Evolutionary conservation across 2,113 vertebrate genomes (phyloP).

Genomic region (Cygnus buccinator): DNA sequence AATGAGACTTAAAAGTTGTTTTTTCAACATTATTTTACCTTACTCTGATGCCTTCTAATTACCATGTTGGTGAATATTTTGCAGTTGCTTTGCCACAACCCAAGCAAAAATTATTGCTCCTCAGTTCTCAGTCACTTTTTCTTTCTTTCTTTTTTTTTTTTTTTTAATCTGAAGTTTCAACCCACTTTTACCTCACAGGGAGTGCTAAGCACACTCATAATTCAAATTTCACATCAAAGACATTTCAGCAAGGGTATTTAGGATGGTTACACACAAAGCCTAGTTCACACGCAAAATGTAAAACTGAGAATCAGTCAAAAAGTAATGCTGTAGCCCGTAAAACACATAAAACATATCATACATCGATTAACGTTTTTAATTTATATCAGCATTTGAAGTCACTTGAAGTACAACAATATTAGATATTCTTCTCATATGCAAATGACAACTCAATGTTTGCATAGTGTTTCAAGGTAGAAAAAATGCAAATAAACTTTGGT

Average conservation of each 20-base stretch:
- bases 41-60: not conserved
- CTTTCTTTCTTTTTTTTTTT: not conserved
- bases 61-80: not conserved
- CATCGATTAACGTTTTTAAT: not conserved
- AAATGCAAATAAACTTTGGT: conserved; percentile 68
- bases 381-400: conserved; percentile 38
- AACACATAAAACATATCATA: not conserved
- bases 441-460: conserved; percentile 55
- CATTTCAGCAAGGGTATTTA: not conserved
- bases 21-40: not conserved
- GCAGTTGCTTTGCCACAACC: not conserved
- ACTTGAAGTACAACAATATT: conserved; percentile 32
- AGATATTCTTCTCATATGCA: conserved; percentile 64
- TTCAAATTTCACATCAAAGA: conserved; percentile 12
- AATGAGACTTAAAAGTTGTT: fast-evolving
- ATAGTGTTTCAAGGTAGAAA: conserved; percentile 61
- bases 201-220: not conserved
- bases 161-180: not conserved
- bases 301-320: not conserved
- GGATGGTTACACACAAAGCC: not conserved
- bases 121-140: not conserved
- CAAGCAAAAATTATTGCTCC: not conserved
- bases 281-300: not conserved
- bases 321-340: not conserved
- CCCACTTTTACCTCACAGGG: not conserved